A percentile compares a stretch with the other conserved stretches of the same genome.
phyloP scores from a whole-genome alignment of 1,140 invertebrate species.

The Dinoponera quadriceps region DNA sequence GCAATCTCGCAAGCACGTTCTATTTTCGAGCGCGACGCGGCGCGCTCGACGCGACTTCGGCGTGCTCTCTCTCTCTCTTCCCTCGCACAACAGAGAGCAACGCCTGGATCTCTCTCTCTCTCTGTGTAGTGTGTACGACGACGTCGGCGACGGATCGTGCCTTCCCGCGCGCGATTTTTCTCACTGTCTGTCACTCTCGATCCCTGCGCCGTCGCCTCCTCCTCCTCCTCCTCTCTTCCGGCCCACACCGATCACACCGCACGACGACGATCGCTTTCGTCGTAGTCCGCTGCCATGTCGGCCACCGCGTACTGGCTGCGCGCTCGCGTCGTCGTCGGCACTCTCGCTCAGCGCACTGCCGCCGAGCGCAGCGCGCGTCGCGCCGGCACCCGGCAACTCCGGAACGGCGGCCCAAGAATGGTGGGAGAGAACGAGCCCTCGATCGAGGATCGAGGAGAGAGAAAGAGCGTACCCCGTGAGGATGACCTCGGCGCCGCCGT shows the following conservation, averaged over 20 bases:
- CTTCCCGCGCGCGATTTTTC: constrained; percentile 37
- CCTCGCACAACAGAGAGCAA: neutral
- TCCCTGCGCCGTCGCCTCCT: constrained; percentile 19
- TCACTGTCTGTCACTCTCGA: constrained; percentile 15
- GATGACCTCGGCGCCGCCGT: too few species aligned
- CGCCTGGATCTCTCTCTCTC: neutral
- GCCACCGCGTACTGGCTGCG: constrained; percentile 24
- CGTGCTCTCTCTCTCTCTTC: too few species aligned
- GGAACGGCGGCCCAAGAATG: neutral
- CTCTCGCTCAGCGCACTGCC: constrained; percentile 59
- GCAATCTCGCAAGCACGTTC: constrained; percentile 59
- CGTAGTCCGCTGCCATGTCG: constrained; percentile 83
- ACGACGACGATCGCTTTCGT: constrained; percentile 76
- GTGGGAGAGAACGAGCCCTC: constrained; percentile 23
- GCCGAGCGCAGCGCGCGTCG: constrained; percentile 55
- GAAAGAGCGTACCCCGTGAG: neutral
- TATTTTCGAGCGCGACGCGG: constrained; percentile 71
- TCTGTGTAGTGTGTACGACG: neutral
- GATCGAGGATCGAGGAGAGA: constrained; percentile 15
- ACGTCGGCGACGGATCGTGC: neutral
- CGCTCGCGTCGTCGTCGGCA: constrained; percentile 56
- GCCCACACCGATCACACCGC: constrained; percentile 38
- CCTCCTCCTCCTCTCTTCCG: constrained; percentile 30
- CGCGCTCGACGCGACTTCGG: constrained; percentile 32
- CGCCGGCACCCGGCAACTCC: constrained; percentile 54